Conservation (phyloP, 2,113 vertebrate species). For the Nibea albiflora region DNA sequence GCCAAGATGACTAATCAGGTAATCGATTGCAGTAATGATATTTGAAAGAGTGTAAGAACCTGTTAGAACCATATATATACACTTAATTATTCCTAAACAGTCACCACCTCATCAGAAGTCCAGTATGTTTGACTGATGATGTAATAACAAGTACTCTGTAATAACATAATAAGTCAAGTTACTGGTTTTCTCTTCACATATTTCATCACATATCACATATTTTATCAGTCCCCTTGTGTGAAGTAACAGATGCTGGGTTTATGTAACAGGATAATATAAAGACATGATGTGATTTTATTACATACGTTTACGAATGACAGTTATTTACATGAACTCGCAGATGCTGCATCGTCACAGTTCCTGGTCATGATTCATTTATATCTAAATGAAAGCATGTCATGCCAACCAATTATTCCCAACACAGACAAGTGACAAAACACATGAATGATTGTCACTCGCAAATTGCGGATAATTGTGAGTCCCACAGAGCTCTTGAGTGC, state of each 20-base stretch:
- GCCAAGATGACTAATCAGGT: neutral
- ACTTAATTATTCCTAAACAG: neutral
- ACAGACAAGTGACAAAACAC: too few relatives aligned
- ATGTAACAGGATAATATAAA: neutral
- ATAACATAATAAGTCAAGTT: neutral
- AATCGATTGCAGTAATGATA: too few relatives aligned
- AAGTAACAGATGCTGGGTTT: neutral
- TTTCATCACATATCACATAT: too few relatives aligned
- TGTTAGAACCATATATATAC: neutral
- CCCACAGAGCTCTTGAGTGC: neutral
- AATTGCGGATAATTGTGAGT: neutral
- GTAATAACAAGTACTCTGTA: neutral
- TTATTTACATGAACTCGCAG: neutral
- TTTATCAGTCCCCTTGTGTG: neutral
- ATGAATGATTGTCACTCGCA: neutral
- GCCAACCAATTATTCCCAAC: neutral
- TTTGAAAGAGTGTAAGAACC: neutral
- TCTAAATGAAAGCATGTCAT: constrained; percentile 12
- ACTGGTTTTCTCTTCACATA: neutral
- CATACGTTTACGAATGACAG: neutral
- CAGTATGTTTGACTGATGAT: neutral
- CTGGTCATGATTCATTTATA: neutral
- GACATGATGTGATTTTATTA: constrained; percentile 11
- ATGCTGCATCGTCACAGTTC: neutral
- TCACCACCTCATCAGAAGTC: neutral